A percentile compares a stretch with the other conserved stretches of the same genome.
phyloP scores from a whole-genome alignment of 2,888 invertebrate species.

The Norana najaformis region DNA sequence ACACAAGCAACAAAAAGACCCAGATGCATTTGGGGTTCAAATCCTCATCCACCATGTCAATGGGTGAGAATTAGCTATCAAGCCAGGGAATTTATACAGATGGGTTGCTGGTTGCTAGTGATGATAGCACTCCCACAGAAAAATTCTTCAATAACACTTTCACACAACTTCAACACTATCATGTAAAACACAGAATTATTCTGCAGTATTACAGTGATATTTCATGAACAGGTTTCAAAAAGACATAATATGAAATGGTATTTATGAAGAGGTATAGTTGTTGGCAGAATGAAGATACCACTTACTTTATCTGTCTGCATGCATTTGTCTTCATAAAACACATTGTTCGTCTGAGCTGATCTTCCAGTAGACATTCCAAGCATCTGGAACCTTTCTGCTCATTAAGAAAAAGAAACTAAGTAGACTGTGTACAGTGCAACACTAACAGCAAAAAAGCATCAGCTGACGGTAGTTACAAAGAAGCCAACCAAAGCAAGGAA shows the following conservation, averaged over 20 bases:
- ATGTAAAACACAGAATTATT: too few species aligned
- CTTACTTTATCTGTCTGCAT: neutral
- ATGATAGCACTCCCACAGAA: too few species aligned
- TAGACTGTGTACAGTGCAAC: neutral
- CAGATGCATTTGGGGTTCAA: too few species aligned
- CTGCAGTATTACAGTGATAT: too few species aligned
- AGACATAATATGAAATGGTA: neutral
- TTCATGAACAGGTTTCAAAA: neutral
- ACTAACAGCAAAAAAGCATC: neutral
- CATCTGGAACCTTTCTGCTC: neutral
- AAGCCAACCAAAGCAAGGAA: neutral
- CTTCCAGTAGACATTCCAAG: neutral
- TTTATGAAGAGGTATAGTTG: neutral
- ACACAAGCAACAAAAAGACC: too few species aligned
- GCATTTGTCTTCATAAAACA: neutral
- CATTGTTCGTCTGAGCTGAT: neutral
- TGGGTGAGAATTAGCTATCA: too few species aligned
- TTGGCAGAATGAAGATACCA: neutral
- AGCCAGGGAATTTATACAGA: too few species aligned
- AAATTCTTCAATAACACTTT: too few species aligned
- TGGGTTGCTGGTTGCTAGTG: too few species aligned
- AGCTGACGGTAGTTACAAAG: conserved; percentile 13
- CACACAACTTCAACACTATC: too few species aligned
- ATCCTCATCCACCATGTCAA: too few species aligned
- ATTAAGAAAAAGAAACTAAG: neutral